phyloP scores from a whole-genome alignment of 2,113 vertebrate species.

The Suricata suricatta region DNA sequence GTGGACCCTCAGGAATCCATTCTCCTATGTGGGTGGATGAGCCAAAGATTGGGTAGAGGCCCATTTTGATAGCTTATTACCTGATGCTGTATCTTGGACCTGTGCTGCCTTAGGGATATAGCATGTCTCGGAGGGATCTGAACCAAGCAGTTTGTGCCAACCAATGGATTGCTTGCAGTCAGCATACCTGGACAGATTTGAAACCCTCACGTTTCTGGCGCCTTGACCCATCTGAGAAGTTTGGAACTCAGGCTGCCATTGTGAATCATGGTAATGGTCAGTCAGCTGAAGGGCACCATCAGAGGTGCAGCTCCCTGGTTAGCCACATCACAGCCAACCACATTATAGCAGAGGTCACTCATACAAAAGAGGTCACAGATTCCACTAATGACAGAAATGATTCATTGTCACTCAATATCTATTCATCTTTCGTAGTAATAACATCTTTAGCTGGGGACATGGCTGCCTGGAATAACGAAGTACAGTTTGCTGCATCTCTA shows the following conservation, averaged over 20 bases:
- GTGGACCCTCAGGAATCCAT: background rate
- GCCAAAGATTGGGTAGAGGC: background rate
- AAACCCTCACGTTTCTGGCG: background rate
- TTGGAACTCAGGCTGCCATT: background rate
- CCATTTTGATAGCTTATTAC: background rate
- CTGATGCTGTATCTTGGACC: background rate
- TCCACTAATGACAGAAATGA: background rate
- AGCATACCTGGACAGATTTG: background rate
- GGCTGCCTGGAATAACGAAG: background rate
- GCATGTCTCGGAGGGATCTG: background rate
- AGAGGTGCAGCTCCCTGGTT: background rate
- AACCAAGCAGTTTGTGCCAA: background rate
- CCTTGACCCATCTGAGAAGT: background rate
- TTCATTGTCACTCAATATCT: background rate
- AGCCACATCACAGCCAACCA: background rate
- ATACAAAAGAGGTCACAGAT: background rate
- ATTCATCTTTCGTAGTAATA: background rate
- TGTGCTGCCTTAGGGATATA: background rate
- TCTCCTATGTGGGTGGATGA: background rate
- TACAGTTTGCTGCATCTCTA: background rate
- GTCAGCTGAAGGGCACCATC: background rate
- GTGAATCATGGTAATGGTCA: too few relatives aligned
- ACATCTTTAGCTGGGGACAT: background rate
- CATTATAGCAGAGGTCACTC: background rate
- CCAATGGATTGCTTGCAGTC: background rate